phyloP scores from a whole-genome alignment of 2,113 vertebrate species.

The Scomber scombrus region DNA sequence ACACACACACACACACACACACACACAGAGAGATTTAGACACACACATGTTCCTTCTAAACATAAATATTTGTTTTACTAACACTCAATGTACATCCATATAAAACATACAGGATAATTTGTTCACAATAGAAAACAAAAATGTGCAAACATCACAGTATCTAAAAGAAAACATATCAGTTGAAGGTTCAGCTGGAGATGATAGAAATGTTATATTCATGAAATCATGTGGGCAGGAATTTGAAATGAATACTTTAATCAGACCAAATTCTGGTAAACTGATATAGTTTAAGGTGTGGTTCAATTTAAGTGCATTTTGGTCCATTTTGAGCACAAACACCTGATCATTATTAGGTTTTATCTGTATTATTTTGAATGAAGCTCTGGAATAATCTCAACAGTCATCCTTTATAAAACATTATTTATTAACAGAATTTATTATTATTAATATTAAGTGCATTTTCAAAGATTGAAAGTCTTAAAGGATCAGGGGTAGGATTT shows the following conservation, averaged over 20 bases:
- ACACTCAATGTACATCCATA: constrained; percentile 21
- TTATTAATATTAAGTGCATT: neutral
- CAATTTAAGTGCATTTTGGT: constrained; percentile 4
- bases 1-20: too few species aligned
- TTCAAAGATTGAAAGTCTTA: constrained; percentile 1
- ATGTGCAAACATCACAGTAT: constrained; percentile 74
- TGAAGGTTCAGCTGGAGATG: neutral
- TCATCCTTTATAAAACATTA: constrained; percentile 21
- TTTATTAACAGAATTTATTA: too few species aligned
- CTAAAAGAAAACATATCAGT: constrained; percentile 2
- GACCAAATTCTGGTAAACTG: neutral
- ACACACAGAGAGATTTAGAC: neutral
- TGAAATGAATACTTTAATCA: too few species aligned
- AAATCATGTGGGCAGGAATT: neutral
- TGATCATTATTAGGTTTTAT: neutral
- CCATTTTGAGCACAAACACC: neutral
- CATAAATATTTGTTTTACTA: constrained; percentile 17
- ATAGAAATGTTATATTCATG: neutral
- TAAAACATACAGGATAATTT: constrained; percentile 17
- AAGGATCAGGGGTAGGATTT: too few species aligned
- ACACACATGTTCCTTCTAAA: neutral
- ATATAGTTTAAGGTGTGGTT: neutral
- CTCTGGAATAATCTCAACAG: neutral
- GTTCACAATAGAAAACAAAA: neutral
- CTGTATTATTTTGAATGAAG: neutral